Base-by-base conservation (phyloP, 2,888 invertebrate genomes). In the Eucera pruinosa region DNA sequence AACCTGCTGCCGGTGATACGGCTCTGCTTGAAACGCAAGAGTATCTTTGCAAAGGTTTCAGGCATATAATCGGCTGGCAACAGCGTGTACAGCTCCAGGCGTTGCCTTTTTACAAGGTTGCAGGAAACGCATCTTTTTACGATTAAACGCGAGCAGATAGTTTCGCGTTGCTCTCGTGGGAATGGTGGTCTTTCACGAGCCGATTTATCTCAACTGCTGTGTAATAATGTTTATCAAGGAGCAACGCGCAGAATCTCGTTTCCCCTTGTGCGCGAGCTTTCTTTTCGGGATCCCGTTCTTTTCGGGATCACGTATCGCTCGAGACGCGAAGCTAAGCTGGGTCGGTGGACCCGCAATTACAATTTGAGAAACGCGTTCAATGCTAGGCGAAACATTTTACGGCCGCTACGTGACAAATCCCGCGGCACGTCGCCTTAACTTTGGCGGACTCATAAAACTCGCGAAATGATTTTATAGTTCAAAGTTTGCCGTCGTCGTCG, bases 351-450 rank as follows among this genome's bases (percentile, higher is more conserved):
- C 23, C 20, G 33, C 58, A 27, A 60, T 74, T 66, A 65, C 66
- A 58, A 74, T 47, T 75, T 54, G 52, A 33, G 41, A 47, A 75
- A 65, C 52, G 65, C 33, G 25, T 25, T n/a, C n/a, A n/a, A n/a
- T 9, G 52, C 25, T 2, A 43, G 23, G 27, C 72, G 50, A 39
- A 52, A 47, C 65, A 47, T 50, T 75, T 74, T 74, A 75, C 74
- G 13, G 58, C n/a, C 25, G 15, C 27, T 15, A 74, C 75, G 75
- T 74, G 75, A 74, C 65, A 74, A 65, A 75, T 58, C 65, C 65
- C 27, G 25, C 4, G n/a, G 58, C 58, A 41, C 65, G 74, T 65
- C 52, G 65, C 50, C 15, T 52, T 65, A 75, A 65, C 65, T 75
- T 20, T 11, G 39, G 13, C 23, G 20, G 13, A 47, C 45, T 74